A percentile compares a stretch with the other conserved stretches of the same genome.
Conservation (phyloP, 2,888 invertebrate species). For the Eilema sororculum region DNA sequence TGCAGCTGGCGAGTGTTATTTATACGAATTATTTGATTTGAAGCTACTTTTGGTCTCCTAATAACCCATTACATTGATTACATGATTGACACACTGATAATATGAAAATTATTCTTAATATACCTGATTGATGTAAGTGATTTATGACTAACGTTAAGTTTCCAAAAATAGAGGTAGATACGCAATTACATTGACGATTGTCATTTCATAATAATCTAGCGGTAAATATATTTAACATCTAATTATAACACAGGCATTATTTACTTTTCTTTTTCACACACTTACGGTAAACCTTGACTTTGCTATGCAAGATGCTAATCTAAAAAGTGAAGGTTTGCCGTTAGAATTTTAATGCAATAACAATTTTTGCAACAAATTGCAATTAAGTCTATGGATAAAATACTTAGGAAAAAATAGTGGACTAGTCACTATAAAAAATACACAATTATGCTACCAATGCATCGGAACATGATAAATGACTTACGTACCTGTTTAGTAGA, state of each 20-base stretch:
- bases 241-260: not conserved
- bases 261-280: not conserved
- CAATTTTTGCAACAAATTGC: no score
- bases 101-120: not conserved
- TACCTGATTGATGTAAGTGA: no score
- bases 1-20: no score
- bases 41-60: no score
- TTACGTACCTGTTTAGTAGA: conserved; percentile 83
- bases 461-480: not conserved
- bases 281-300: not conserved
- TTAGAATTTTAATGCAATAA: not conserved
- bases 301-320: no score
- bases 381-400: not conserved
- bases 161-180: not conserved
- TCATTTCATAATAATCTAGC: not conserved
- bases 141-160: not conserved
- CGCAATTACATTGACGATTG: not conserved
- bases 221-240: not conserved
- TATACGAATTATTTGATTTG: no score
- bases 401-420: not conserved
- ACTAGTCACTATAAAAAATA: not conserved
- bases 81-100: no score
- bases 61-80: no score
- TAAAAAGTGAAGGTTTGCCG: not conserved
- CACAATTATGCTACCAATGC: not conserved